Conservation (phyloP, 2,113 vertebrate species). For the Oreochromis tanganicae region DNA sequence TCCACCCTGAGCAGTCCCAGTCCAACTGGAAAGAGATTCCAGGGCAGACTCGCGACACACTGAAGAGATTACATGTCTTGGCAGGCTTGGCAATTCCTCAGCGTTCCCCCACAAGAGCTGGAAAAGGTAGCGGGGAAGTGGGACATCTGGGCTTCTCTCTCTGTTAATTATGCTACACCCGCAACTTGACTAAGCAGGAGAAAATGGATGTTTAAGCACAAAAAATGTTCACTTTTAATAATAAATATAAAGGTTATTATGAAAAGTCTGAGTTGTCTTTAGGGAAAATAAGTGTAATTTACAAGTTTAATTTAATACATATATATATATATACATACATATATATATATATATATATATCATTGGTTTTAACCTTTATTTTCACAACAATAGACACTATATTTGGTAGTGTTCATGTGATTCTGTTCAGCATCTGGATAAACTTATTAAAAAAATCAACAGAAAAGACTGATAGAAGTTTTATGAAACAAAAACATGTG, state of each 20-base stretch:
- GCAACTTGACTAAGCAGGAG: not conserved
- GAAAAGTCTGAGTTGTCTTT: not conserved
- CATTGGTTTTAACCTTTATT: not conserved
- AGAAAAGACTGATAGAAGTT: not conserved
- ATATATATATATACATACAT: not conserved
- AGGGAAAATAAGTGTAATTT: not conserved
- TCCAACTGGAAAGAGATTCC: not conserved
- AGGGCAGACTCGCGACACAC: not conserved
- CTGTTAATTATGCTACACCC: not conserved
- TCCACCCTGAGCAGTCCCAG: not conserved
- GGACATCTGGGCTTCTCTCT: not conserved
- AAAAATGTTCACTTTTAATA: not conserved
- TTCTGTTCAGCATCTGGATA: not conserved
- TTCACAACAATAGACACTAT: not conserved
- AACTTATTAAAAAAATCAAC: not conserved
- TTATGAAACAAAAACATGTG: not conserved
- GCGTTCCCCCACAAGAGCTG: not conserved
- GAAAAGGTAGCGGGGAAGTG: not conserved
- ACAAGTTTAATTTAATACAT: not conserved
- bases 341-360: not conserved
- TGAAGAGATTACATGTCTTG: not conserved
- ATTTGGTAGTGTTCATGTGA: not conserved
- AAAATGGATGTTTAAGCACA: not conserved
- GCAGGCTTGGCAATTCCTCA: not conserved
- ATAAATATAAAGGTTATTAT: not conserved